These are phyloP conservation scores for Sthenelais limicola DNA, from an alignment of 2,888 invertebrate genomes.

Conservation along the genomic window DNA sequence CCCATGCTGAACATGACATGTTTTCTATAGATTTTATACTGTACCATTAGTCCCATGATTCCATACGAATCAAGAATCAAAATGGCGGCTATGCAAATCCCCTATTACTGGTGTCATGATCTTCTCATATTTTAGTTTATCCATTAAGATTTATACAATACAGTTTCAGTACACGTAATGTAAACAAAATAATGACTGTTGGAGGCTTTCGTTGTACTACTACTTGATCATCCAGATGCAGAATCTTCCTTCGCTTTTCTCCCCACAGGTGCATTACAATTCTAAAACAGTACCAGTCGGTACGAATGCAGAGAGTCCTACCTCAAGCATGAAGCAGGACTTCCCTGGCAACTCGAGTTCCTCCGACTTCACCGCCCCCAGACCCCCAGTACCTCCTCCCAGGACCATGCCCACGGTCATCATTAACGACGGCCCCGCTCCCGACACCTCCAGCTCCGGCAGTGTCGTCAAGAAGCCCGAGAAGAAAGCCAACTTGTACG, in stretches of 20 bases:
- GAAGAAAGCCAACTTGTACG: constrained; percentile 90
- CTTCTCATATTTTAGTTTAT: no score
- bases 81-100: no score
- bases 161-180: no score
- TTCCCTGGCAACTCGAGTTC: neutral
- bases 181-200: no score
- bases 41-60: no score
- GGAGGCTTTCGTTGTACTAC: no score
- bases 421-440: constrained; percentile 38
- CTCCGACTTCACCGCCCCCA: neutral
- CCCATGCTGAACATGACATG: no score
- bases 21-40: no score
- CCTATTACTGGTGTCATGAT: no score
- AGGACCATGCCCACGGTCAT: constrained; percentile 6
- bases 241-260: neutral
- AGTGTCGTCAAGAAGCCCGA: constrained; percentile 47
- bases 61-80: no score
- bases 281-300: constrained; percentile 62
- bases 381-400: neutral
- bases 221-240: no score
- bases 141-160: no score
- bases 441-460: neutral
- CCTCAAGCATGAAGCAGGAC: constrained; percentile 11
- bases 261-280: constrained; percentile 69
- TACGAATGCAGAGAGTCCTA: constrained; percentile 24